These are phyloP conservation scores for Sebastes aleutianus DNA, from an alignment of 2,797 vertebrate species.

Conservation along the genomic window DNA sequence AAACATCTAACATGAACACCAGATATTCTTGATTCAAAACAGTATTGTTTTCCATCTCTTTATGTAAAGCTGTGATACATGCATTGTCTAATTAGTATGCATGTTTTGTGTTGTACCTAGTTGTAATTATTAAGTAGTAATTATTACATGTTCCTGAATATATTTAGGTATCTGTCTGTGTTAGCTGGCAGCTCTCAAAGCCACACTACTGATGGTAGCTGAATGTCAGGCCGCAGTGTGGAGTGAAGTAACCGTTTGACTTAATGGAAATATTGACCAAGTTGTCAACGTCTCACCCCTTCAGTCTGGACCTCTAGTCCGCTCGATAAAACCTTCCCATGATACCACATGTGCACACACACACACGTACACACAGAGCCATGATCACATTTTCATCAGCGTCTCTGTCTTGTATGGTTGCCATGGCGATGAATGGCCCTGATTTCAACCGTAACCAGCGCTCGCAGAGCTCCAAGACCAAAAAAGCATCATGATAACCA, in stretches of 20 bases:
- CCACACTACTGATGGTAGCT: slow-evolving; percentile 33
- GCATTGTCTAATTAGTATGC: not conserved
- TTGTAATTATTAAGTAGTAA: not conserved
- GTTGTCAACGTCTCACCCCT: slow-evolving; percentile 50
- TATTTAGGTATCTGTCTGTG: slow-evolving; percentile 6
- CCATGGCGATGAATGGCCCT: slow-evolving; percentile 39
- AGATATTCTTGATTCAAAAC: not conserved
- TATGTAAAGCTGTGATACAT: not conserved
- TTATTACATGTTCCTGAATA: not conserved
- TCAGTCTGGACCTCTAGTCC: slow-evolving; percentile 47
- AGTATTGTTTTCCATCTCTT: not conserved
- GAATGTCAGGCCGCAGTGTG: slow-evolving; percentile 19
- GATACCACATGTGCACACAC: slow-evolving; percentile 44
- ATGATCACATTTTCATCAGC: slow-evolving; percentile 42
- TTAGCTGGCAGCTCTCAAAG: slow-evolving; percentile 29
- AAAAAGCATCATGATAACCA: slow-evolving; percentile 50
- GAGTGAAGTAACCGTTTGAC: slow-evolving; percentile 59
- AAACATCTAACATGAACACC: not conserved
- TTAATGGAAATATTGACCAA: slow-evolving; percentile 71
- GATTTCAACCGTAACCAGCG: slow-evolving; percentile 52
- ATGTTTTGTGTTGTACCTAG: not conserved
- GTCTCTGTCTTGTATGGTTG: slow-evolving; percentile 59
- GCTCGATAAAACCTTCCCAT: slow-evolving; percentile 69
- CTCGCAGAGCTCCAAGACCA: slow-evolving; percentile 23
- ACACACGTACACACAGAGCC: slow-evolving; percentile 4